These are phyloP conservation scores for Liodrosophila aerea DNA, from an alignment of 2,888 invertebrate genomes.

Conservation along the genomic window DNA sequence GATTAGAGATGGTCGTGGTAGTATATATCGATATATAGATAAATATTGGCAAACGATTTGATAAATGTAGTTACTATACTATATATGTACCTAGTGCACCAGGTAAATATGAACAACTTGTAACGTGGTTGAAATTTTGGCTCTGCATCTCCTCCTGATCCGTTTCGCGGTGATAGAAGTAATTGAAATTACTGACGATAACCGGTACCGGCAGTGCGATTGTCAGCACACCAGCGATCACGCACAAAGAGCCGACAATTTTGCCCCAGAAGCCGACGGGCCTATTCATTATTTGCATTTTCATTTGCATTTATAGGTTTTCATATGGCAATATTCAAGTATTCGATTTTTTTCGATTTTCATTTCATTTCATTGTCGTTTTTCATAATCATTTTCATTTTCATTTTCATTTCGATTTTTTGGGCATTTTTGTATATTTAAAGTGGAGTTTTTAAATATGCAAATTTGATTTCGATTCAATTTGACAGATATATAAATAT, in stretches of 20 bases:
- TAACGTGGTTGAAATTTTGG: conserved; percentile 98
- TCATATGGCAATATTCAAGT: conserved; percentile 64
- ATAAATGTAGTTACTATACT: conserved; percentile 55
- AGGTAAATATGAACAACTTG: conserved; percentile 97
- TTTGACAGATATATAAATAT: conserved; percentile 27
- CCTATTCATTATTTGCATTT: conserved; percentile 84
- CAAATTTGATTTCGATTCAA: conserved; percentile 61
- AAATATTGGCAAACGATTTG: conserved; percentile 44
- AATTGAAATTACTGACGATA: conserved; percentile 99
- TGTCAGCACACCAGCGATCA: conserved; percentile 99
- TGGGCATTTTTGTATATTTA: conserved; percentile 61
- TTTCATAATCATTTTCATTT: no score
- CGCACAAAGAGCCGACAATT: conserved; percentile 99
- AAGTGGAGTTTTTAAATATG: conserved; percentile 57
- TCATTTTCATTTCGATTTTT: conserved; percentile 14
- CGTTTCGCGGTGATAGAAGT: conserved; percentile 99
- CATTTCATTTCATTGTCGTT: conserved; percentile 8
- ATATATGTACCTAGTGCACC: conserved; percentile 91
- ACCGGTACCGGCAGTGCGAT: conserved; percentile 99
- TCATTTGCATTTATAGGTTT: conserved; percentile 44
- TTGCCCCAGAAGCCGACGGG: conserved; percentile 99
- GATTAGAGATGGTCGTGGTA: conserved; percentile 32
- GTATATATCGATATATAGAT: no score
- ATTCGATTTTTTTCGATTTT: conserved; percentile 47
- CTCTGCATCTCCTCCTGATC: conserved; percentile 99